Percentiles rank a stretch among this genome's conserved stretches.
phyloP scores from a whole-genome alignment of 2,797 vertebrate species.

The Nyctalus aviator region DNA sequence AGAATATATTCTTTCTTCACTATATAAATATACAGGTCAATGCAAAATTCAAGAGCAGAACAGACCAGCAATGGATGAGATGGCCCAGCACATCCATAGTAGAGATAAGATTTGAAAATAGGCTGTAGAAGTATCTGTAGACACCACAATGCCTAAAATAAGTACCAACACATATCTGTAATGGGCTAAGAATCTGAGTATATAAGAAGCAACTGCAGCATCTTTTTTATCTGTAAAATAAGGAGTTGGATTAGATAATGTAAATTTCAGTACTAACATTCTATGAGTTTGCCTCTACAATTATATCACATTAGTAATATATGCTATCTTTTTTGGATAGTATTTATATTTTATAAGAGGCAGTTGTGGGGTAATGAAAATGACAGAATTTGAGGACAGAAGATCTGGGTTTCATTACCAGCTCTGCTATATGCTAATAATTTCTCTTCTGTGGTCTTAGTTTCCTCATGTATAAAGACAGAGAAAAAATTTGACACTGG shows the following conservation, averaged over 20 bases:
- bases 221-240: conserved; percentile 19
- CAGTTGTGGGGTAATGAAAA: conserved; percentile 20
- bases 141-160: neutral
- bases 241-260: conserved; percentile 3
- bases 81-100: neutral
- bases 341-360: conserved; percentile 40
- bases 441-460: conserved; percentile 12
- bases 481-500: conserved; percentile 5
- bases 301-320: neutral
- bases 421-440: conserved; percentile 7
- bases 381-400: neutral
- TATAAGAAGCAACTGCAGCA: conserved; percentile 40
- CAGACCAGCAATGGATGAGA: neutral
- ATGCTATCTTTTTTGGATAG: neutral
- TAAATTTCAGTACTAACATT: conserved; percentile 24
- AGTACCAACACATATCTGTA: neutral
- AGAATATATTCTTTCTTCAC: neutral
- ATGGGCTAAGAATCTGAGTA: neutral
- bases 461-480: neutral
- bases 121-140: neutral
- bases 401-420: conserved; percentile 21
- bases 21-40: neutral
- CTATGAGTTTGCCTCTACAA: neutral
- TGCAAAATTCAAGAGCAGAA: conserved; percentile 29
- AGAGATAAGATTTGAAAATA: neutral